Percentiles rank a stretch among this genome's conserved stretches.
These are phyloP conservation scores for Parazoanthus darwini DNA, from an alignment of 92 coral and sea anemone genomes.

Conservation along the genomic window DNA sequence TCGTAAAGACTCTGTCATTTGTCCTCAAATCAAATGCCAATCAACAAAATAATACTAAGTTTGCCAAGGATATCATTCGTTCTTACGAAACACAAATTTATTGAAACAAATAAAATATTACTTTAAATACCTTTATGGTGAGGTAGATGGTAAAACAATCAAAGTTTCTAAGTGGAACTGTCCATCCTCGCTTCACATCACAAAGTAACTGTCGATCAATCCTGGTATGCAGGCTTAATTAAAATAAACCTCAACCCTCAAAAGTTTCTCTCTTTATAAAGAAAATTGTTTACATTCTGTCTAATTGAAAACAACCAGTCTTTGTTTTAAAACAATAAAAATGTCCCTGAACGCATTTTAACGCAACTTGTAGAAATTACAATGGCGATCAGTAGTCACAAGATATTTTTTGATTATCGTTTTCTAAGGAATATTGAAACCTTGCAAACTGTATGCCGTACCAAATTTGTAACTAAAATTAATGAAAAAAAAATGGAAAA, in stretches of 20 bases:
- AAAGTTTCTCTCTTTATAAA: not conserved
- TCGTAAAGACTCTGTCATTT: not conserved
- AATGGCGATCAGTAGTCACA: not conserved
- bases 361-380: not conserved
- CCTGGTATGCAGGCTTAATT: not conserved
- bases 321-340: conserved; percentile 4
- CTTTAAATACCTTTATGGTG: not conserved
- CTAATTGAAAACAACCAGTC: not conserved
- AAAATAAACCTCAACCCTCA: not conserved
- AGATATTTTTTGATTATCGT: too few species aligned
- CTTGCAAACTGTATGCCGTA: too few species aligned
- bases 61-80: not conserved
- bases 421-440: too few species aligned
- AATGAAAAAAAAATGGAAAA: too few species aligned
- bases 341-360: not conserved
- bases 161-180: not conserved
- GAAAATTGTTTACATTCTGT: not conserved
- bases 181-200: not conserved
- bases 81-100: not conserved
- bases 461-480: too few species aligned
- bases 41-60: not conserved
- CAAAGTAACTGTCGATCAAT: not conserved
- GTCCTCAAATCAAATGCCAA: not conserved
- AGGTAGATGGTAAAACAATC: not conserved
- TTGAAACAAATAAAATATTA: not conserved